A percentile compares a stretch with the other conserved stretches of the same genome.
phyloP scores from a whole-genome alignment of 2,888 invertebrate species.

The Neoascia interrupta region DNA sequence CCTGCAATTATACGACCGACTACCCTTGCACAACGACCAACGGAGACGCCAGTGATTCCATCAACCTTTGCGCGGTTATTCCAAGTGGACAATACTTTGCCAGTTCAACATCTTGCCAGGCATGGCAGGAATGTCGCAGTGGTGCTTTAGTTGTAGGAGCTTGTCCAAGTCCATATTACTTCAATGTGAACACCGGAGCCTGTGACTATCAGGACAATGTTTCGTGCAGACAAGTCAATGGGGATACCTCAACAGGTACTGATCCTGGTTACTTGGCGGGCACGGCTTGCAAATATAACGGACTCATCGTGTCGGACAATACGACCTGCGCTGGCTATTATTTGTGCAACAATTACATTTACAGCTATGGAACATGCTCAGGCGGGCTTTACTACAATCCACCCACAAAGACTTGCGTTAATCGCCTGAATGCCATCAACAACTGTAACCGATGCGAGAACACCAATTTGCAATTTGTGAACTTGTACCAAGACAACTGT shows the following conservation, averaged over 20 bases:
- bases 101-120: constrained; percentile 67
- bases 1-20: constrained; percentile 67
- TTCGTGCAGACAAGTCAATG: constrained; percentile 70
- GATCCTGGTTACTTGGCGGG: constrained; percentile 56
- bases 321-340: constrained; percentile 71
- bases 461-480: constrained; percentile 70
- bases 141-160: constrained; percentile 38
- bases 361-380: constrained; percentile 60
- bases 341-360: constrained; percentile 62
- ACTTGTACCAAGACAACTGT: constrained; percentile 70
- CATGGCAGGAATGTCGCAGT: constrained; percentile 71
- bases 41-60: background rate
- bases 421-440: constrained; percentile 71
- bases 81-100: constrained; percentile 70
- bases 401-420: constrained; percentile 64
- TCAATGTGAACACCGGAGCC: constrained; percentile 57
- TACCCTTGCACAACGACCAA: constrained; percentile 55
- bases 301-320: constrained; percentile 35
- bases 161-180: constrained; percentile 58
- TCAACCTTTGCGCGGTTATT: constrained; percentile 69
- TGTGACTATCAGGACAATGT: constrained; percentile 70
- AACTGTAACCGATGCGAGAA: constrained; percentile 73
- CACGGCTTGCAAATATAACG: constrained; percentile 37
- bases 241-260: constrained; percentile 37
- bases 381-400: constrained; percentile 69